Conservation (phyloP, 2,113 vertebrate genomes). For the Thryonomys swinderianus region DNA sequence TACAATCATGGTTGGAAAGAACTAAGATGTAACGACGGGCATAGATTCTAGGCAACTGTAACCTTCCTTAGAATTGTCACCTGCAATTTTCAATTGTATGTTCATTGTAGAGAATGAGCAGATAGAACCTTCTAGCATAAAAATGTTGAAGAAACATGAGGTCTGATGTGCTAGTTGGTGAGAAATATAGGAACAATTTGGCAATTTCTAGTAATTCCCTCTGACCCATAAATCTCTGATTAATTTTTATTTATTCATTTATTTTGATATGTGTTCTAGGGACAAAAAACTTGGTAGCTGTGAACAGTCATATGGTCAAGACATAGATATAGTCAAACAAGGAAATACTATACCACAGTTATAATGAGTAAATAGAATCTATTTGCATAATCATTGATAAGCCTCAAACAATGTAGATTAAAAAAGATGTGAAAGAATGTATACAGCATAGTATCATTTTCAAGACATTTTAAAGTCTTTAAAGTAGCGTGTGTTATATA, state of each 20-base stretch:
- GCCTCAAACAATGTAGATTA: not conserved
- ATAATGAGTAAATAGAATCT: not conserved
- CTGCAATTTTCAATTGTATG: slow-evolving; percentile 15
- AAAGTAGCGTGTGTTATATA: slow-evolving; percentile 6
- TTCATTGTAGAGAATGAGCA: slow-evolving; percentile 14
- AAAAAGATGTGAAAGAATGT: not conserved
- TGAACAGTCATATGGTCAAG: not conserved
- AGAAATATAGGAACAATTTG: not conserved
- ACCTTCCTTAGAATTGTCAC: not conserved
- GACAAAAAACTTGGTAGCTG: not conserved
- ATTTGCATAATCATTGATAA: not conserved
- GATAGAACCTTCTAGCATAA: not conserved
- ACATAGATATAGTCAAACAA: not conserved
- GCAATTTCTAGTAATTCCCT: not conserved
- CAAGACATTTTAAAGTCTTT: not conserved
- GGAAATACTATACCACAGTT: slow-evolving; percentile 25
- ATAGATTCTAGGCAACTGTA: not conserved
- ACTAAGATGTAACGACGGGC: not conserved
- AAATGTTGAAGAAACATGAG: not conserved
- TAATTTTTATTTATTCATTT: not conserved
- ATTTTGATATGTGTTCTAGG: not conserved
- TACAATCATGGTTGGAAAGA: slow-evolving; percentile 23
- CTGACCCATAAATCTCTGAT: not conserved
- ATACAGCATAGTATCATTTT: not conserved
- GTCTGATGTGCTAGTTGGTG: not conserved